A percentile compares a stretch with the other conserved stretches of the same genome.
These are phyloP conservation scores for Leptosomus discolor DNA, from an alignment of 2,113 vertebrate genomes.

Conservation along the genomic window DNA sequence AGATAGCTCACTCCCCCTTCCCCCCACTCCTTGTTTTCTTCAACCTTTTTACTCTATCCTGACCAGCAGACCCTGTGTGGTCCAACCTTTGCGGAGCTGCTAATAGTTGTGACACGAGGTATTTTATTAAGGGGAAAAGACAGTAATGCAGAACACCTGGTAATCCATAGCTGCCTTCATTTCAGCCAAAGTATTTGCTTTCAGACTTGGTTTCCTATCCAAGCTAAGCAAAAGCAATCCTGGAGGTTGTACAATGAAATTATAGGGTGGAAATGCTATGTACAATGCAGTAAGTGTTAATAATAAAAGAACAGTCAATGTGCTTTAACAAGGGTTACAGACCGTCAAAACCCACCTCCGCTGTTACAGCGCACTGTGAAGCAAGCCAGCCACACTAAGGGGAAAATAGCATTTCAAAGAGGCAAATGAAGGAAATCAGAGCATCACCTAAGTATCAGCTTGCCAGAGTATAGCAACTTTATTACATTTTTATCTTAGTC, in stretches of 20 bases:
- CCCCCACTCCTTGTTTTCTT: background rate
- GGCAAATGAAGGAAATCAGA: background rate
- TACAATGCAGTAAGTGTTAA: background rate
- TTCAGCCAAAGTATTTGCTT: slow-evolving; percentile 29
- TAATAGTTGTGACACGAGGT: background rate
- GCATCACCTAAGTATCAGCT: background rate
- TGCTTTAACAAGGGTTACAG: background rate
- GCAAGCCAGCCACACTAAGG: background rate
- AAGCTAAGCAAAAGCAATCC: background rate
- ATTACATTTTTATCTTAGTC: background rate
- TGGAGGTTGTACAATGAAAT: background rate
- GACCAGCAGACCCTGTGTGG: slow-evolving; percentile 21
- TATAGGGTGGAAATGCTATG: background rate
- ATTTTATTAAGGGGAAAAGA: slow-evolving; percentile 35
- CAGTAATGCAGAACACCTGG: slow-evolving; percentile 46
- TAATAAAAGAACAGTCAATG: background rate
- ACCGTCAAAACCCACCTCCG: background rate
- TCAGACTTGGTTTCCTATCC: background rate
- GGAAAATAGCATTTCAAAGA: background rate
- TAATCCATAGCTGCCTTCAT: background rate
- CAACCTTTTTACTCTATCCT: background rate
- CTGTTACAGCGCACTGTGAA: background rate
- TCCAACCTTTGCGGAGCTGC: background rate
- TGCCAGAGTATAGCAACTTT: background rate
- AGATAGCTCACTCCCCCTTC: background rate